These are phyloP conservation scores for Microplitis mediator DNA, from an alignment of 1,140 invertebrate species.

Conservation along the genomic window DNA sequence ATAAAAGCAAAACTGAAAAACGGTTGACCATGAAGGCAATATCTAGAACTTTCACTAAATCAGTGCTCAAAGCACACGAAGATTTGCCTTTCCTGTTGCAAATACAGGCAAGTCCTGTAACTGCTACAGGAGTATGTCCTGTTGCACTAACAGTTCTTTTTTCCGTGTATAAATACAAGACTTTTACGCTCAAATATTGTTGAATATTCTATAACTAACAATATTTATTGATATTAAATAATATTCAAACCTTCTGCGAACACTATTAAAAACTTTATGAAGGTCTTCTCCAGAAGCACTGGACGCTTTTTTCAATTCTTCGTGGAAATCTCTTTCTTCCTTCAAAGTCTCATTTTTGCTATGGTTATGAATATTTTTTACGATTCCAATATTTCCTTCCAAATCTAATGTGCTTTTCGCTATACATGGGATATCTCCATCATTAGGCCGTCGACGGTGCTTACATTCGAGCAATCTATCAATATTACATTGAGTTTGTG, in stretches of 20 bases:
- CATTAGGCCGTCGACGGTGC: not conserved
- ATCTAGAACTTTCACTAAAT: no score
- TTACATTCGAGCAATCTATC: not conserved
- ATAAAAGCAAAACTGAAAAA: no score
- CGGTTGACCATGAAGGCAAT: no score
- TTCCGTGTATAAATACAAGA: no score
- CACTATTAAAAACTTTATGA: not conserved
- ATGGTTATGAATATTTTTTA: not conserved
- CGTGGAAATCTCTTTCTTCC: not conserved
- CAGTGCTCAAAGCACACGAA: no score
- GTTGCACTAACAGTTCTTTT: no score
- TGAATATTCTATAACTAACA: no score
- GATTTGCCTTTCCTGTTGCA: no score
- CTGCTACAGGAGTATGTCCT: no score
- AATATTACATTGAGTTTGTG: not conserved
- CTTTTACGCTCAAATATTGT: no score
- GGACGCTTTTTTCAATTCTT: not conserved
- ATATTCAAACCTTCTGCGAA: not conserved
- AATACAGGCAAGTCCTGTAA: no score
- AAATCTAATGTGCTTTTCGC: not conserved
- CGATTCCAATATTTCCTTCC: not conserved
- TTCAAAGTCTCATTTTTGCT: not conserved
- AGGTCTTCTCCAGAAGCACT: not conserved
- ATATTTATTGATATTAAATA: no score
- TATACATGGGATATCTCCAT: not conserved